These are phyloP conservation scores for Gobionotothen gibberifrons DNA, from an alignment of 2,797 vertebrate species.

Conservation along the genomic window DNA sequence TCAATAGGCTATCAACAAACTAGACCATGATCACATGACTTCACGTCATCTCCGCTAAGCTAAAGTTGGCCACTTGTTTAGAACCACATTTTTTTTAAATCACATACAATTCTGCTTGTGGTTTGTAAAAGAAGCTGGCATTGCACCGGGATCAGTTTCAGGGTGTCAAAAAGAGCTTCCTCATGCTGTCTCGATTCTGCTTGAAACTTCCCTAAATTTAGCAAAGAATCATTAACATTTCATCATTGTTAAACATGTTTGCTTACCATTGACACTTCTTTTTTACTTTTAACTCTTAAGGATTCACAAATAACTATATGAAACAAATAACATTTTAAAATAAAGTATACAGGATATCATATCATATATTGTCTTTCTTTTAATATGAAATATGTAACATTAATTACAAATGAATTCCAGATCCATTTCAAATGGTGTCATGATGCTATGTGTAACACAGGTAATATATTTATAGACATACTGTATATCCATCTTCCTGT, in stretches of 20 bases:
- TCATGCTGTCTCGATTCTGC: neutral
- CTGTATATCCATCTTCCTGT: slow-evolving; percentile 47
- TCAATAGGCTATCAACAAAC: too few species aligned
- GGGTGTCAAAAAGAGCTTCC: neutral
- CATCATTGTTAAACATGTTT: too few species aligned
- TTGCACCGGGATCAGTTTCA: neutral
- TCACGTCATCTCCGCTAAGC: too few species aligned
- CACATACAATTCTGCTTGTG: too few species aligned
- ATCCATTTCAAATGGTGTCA: too few species aligned
- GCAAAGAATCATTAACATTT: neutral
- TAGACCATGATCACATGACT: too few species aligned
- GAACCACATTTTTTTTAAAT: too few species aligned
- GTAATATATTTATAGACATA: slow-evolving; percentile 9
- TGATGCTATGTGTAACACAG: neutral
- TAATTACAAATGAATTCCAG: neutral
- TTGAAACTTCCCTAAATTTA: neutral
- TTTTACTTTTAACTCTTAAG: too few species aligned
- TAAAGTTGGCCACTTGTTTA: too few species aligned
- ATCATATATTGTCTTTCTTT: neutral
- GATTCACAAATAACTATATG: too few species aligned
- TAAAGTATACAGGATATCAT: neutral
- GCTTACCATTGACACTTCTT: too few species aligned
- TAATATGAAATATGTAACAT: neutral
- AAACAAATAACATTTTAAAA: neutral
- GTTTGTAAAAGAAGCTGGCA: neutral